Evolutionary conservation across 2,888 invertebrate species (phyloP).

Genomic region (Merodon equestris): DNA sequence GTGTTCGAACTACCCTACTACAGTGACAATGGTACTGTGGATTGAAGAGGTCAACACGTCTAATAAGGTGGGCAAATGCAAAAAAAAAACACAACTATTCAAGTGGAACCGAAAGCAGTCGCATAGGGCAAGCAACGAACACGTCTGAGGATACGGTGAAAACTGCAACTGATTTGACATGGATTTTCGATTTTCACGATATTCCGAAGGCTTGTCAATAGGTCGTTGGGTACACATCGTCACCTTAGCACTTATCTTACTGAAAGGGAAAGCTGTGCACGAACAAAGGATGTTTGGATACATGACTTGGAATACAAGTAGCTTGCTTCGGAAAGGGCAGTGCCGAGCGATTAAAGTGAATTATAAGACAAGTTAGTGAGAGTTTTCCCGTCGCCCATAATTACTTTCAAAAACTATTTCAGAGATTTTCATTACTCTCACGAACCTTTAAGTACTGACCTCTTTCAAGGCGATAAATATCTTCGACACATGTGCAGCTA

Average conservation of each 20-base stretch:
- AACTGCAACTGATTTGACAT: slow-evolving; percentile 43
- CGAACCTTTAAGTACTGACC: neutral
- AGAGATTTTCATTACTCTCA: slow-evolving; percentile 3
- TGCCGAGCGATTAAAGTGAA: too few relatives aligned
- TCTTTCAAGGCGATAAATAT: slow-evolving; percentile 2
- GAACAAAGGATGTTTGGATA: slow-evolving; percentile 22
- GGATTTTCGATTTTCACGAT: slow-evolving; percentile 14
- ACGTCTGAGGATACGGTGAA: slow-evolving; percentile 35
- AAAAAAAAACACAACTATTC: slow-evolving; percentile 41
- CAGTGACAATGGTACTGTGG: slow-evolving; percentile 27
- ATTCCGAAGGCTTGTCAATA: slow-evolving; percentile 24
- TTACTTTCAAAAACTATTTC: too few relatives aligned
- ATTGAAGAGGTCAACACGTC: slow-evolving; percentile 56
- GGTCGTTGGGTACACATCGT: slow-evolving; percentile 46
- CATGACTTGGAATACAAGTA: neutral
- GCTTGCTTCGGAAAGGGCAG: too few relatives aligned
- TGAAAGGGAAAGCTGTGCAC: slow-evolving; percentile 56
- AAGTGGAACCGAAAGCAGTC: slow-evolving; percentile 45
- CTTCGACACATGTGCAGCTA: neutral
- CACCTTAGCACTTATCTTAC: slow-evolving; percentile 18
- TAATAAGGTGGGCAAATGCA: slow-evolving; percentile 32
- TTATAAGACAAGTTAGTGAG: neutral
- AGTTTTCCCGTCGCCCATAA: neutral
- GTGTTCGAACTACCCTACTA: too few relatives aligned
- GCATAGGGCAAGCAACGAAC: slow-evolving; percentile 23